Evolutionary conservation across 2,888 invertebrate species (phyloP), one percentile per base, ranked within the genome.

Genomic region (Aphidoletes aphidimyza): DNA sequence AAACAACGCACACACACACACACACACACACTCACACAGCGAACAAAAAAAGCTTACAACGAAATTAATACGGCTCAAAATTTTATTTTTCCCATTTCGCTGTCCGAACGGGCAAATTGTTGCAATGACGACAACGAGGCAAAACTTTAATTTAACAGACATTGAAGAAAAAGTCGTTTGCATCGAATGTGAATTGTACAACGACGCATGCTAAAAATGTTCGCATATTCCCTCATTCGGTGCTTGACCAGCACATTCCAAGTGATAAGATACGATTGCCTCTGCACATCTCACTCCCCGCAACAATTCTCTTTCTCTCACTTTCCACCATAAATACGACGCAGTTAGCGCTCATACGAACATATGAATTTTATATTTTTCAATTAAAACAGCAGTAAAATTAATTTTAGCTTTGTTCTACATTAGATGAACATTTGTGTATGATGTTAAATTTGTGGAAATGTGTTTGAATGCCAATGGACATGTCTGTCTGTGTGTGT

Each of bases 321-420:
- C n/a, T n/a, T n/a, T n/a, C n/a, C n/a, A 81, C 37, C 22, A 81
- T 37, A 81, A 81, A 81, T 81, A 81, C 37, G 37, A 39, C 37
- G 22, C 37, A 36, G 81, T 81, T 81, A 81, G 11, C 81, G 22
- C 19, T 36, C 78, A 81, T 81, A 39, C 37, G 81, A 83, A 83
- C 83, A 83, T 83, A 83, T 83, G 83, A 83, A 83, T 83, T 83
- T 83, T 83, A 83, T 83, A 83, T 83, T 83, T 83, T 83, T 83
- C 83, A 83, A 83, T 83, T 83, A 83, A 83, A 83, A 83, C 83
- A 83, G 83, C 83, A 83, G 37, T 83, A 83, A 83, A 83, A 83
- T 83, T 83, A 83, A 83, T 83, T 83, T 83, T 83, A 42, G 83
- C 83, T 83, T 83, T 83, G 83, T 83, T 83, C 45, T 83, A 45